Base-by-base conservation (phyloP, 2,113 vertebrate genomes). In the Corydoras maculifer region DNA sequence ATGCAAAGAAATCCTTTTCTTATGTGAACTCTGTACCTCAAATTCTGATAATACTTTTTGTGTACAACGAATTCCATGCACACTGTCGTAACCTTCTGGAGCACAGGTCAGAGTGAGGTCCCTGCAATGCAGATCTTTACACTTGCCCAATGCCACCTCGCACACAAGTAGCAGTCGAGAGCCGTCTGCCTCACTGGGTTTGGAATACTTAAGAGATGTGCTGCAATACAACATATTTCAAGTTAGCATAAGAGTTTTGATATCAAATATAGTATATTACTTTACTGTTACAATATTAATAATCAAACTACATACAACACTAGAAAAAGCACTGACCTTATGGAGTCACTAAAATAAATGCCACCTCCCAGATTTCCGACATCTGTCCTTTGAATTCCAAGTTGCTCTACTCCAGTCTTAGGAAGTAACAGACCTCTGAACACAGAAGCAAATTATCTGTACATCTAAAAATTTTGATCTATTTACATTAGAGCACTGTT, bases 341-440 rank as follows among this genome's bases (percentile, higher is more conserved):
- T 2, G 1, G 91, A 85, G 63, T 94, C 75, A 15, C 86, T 92
- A 63, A 95, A 95, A 82, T 97, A 94, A 82, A 95, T 93, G 35
- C 94, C 93, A 69, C 89, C 88, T 67, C 93, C 93, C 60, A 97
- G 91, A 77, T 91, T 86, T 18, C 93, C 93, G 2, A 73, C 0
- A 43, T 94, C 92, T 12, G 91, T 94, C 77, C 92, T 90, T 75
- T 90, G 68, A 31, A 93, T 81, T 11, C 92, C 93, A 77, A 87
- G 86, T 72, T 89, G 84, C 87, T 93, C 91, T 69, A 88, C 90
- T 66, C 86, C 86, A 14, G 83, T 79, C 62, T 83, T 91, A 35
- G 94, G 93, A 80, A 93, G 79, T 73, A 95, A 84, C 50, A 96
- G 82, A 3, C 92, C 93, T 3, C 94, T 96, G 18, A 14, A 55